phyloP scores from a whole-genome alignment of 1,140 invertebrate genomes.

The Dolichoris vasculosae region DNA sequence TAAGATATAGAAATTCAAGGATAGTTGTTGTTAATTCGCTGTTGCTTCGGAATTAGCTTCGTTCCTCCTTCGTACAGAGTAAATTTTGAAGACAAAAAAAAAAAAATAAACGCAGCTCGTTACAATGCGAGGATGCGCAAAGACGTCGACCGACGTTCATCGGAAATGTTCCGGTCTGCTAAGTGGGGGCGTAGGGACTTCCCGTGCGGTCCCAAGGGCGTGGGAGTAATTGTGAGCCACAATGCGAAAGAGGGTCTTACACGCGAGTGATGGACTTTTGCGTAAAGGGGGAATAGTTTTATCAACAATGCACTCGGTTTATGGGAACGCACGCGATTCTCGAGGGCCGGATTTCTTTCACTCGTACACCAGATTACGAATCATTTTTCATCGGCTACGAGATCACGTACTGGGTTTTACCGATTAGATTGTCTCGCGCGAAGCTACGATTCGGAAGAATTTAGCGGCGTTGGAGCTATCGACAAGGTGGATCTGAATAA shows the following conservation, averaged over 20 bases:
- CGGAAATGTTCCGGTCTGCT: constrained; percentile 48
- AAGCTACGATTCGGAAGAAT: too few relatives aligned
- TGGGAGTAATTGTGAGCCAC: background rate
- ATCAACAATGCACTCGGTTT: background rate
- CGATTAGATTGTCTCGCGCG: background rate
- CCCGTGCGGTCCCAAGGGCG: constrained; percentile 45
- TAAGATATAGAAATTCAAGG: background rate
- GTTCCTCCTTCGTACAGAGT: background rate
- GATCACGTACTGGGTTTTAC: background rate
- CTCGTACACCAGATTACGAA: too few relatives aligned
- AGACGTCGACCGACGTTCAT: background rate
- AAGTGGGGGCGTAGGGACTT: constrained; percentile 12
- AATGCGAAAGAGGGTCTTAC: background rate
- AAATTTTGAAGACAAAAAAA: background rate
- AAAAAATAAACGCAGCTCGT: background rate
- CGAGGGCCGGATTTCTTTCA: too few relatives aligned
- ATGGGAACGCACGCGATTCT: background rate
- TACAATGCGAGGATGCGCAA: background rate
- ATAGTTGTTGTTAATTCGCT: background rate
- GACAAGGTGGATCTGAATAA: background rate
- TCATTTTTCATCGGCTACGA: background rate
- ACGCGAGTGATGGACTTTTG: constrained; percentile 32
- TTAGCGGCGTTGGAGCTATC: background rate
- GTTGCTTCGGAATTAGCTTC: background rate
- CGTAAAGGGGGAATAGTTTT: background rate